Evolutionary conservation across 2,888 invertebrate genomes (phyloP), one percentile per base, ranked within the genome.

Genomic region (Liposcelis brunnea): DNA sequence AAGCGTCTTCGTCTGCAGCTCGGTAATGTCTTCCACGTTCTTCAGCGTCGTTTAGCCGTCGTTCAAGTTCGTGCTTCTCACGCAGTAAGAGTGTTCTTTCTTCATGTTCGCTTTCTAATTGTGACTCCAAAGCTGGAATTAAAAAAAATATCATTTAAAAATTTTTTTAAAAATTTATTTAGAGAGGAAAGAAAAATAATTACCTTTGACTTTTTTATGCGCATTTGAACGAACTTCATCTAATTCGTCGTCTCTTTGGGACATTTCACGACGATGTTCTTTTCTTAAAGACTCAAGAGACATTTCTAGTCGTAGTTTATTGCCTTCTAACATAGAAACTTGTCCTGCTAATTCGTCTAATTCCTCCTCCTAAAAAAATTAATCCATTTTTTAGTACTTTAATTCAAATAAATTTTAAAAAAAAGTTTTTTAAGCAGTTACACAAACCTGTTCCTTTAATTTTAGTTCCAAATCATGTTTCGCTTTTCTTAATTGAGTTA

Each of bases 281-380:
- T 94, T 93, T 42, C 91, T 75, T 63, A 84, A 78, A 54, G 90
- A 89, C 60, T 95, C 94, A 53, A 91, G 64, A 36, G 81, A 74
- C 94, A 95, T 94, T 65, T 95, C 93, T 51, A 95, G 67, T 1
- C 93, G 75, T 19, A 94, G 70, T 62, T 93, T 94, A 2, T 89
- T 84, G 62, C 91, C 91, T 61, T 94, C 91, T 57, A 95, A 66
- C 55, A 93, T 69, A 65, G 84, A 75, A 56, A 87, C 81, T 65
- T 86, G 84, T 3, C 90, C 93, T 2, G 93, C 91, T 59, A 93
- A 73, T 59, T 97, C 95, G 58, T 95, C 95, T 43, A 95, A 68
- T 61, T 95, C 95, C 60, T 95, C 94, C 59, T 94, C 94, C 65
- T 62, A 48, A 8, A 46, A 32, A 2, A 38, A 14, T 35, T 6